A percentile compares a stretch with the other conserved stretches of the same genome.
Conservation (phyloP, 2,113 vertebrate genomes). For the Anthoscopus minutus region DNA sequence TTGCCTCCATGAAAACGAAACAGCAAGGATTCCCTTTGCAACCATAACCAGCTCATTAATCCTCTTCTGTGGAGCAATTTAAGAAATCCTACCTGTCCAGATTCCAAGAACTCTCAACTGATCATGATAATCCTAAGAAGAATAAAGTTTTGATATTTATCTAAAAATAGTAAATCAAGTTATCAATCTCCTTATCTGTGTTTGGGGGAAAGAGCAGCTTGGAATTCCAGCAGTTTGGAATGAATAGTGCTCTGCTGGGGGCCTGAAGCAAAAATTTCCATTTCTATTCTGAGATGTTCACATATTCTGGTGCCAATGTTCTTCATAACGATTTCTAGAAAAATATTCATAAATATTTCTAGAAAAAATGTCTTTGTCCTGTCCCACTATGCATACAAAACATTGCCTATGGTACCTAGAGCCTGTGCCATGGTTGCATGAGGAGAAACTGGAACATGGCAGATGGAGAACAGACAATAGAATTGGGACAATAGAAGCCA, state of each 20-base stretch:
- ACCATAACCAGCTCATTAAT: not conserved
- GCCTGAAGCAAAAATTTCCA: not conserved
- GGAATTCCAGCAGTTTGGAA: too few relatives aligned
- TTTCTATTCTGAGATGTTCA: not conserved
- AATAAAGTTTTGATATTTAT: not conserved
- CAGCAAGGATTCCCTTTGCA: not conserved
- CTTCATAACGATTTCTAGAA: not conserved
- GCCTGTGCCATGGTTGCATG: not conserved
- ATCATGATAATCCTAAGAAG: not conserved
- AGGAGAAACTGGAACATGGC: not conserved
- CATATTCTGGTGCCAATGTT: fast-evolving
- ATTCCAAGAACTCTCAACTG: not conserved
- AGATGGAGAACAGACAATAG: not conserved
- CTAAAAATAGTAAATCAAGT: not conserved
- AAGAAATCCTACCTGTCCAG: not conserved
- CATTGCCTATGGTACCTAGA: not conserved
- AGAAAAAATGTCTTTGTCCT: not conserved
- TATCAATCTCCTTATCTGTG: not conserved
- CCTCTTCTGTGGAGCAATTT: not conserved
- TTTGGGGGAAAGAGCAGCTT: not conserved
- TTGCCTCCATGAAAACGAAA: not conserved
- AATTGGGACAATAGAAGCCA: not conserved
- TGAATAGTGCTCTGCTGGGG: not conserved
- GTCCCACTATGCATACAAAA: not conserved
- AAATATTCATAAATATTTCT: too few relatives aligned